A percentile compares a stretch with the other conserved stretches of the same genome.
These are phyloP conservation scores for Cherax destructor DNA, from an alignment of 1,140 invertebrate species.

Conservation along the genomic window DNA sequence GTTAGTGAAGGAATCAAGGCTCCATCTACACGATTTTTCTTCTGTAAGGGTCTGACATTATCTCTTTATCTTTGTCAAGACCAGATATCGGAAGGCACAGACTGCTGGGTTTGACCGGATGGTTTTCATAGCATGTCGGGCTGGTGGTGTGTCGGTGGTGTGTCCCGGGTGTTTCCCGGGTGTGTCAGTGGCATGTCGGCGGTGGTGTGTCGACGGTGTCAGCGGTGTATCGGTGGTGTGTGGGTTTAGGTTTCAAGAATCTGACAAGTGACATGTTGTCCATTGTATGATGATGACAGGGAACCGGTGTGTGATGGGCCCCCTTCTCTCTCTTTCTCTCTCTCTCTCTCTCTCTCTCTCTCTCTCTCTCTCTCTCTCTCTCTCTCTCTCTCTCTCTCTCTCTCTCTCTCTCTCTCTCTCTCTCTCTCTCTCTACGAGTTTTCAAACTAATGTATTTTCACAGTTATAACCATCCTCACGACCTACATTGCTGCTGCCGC, in stretches of 20 bases:
- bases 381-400: conserved; percentile 38
- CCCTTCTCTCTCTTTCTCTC: conserved; percentile 30
- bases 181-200: no score
- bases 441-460: background rate
- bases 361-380: conserved; percentile 35
- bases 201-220: no score
- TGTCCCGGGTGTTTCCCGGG: background rate
- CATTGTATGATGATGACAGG: background rate
- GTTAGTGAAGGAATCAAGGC: no score
- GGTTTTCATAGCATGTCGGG: no score
- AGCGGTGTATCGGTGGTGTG: background rate
- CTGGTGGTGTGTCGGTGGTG: background rate
- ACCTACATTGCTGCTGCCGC: background rate
- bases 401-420: conserved; percentile 9
- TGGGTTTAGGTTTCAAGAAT: background rate
- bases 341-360: conserved; percentile 15
- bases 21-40: no score
- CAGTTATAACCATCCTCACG: background rate
- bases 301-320: background rate
- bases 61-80: no score
- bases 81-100: no score
- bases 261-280: background rate
- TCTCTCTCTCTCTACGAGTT: background rate
- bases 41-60: no score
- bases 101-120: no score